Evolutionary conservation across 2,888 invertebrate species (phyloP), one percentile per base, ranked within the genome.

Genomic region (Sphaerophoria taeniata): DNA sequence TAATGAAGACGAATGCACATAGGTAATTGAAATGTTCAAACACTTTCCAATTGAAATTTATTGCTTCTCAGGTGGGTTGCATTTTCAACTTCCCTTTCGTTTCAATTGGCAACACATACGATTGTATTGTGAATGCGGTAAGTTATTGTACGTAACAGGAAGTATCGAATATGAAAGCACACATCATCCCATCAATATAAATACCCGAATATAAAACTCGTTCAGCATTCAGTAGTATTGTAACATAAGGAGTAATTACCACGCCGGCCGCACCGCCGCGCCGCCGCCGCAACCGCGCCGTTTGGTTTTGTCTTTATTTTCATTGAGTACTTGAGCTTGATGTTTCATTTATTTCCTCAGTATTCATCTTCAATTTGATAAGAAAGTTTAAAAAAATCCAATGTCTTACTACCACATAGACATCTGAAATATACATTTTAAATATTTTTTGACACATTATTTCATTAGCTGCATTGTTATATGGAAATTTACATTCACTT

Each of bases 401-500:
- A 33, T 14, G 3, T 3, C 16, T 2, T 24, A 12, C 39, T 4
- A 36, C 53, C 33, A 43, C 47, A 60, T 72, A n/a, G n/a, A n/a
- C 47, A 60, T 72, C 24, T 67, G 53, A 45, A 72, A 6, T 43
- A 72, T 47, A 72, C 34, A 49, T 34, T n/a, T n/a, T n/a, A n/a
- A 34, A 16, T 24, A 39, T 60, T 47, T 34, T 4, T 11, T 16
- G 47, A 49, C 34, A 76, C 60, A 53, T 82, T 12, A 53, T 53
- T 67, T 67, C 39, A 72, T 72, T 81, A 76, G 67, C 56, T 67
- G 67, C 55, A 77, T 82, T 82, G 72, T 72, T 49, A 60, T 58
- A 72, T 63, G 72, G 72, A 47, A 77, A 82, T 73, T 69, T 71
- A 71, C 65, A 81, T 75, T 65, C 71, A 75, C 33, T 43, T 81